Evolutionary conservation across 2,113 vertebrate genomes (phyloP).

Genomic region (Phaethornis superciliosus): DNA sequence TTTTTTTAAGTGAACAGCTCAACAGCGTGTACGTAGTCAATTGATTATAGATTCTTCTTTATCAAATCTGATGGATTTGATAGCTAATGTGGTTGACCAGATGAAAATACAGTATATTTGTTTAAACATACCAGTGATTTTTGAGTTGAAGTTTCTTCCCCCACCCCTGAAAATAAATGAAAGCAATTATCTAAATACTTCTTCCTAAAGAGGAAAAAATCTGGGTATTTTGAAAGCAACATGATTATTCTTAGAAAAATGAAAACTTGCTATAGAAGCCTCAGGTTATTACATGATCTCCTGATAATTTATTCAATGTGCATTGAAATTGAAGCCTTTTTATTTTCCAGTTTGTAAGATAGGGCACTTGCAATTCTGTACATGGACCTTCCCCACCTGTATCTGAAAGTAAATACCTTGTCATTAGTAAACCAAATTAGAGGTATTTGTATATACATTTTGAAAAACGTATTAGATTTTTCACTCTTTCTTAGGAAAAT

Average conservation of each 20-base stretch:
- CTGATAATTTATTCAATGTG: not conserved
- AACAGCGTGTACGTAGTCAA: fast-evolving
- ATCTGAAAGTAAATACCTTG: not conserved
- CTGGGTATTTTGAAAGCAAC: not conserved
- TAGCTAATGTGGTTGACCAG: not conserved
- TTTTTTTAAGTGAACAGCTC: not conserved
- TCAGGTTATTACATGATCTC: not conserved
- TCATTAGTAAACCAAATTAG: not conserved
- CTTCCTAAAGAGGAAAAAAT: not conserved
- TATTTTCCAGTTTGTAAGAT: not conserved
- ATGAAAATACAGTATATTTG: not conserved
- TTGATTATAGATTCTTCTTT: not conserved
- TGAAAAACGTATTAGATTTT: not conserved
- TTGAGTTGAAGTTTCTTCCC: not conserved
- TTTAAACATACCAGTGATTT: not conserved
- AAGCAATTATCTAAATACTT: not conserved
- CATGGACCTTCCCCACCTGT: not conserved
- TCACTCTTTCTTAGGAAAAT: not conserved
- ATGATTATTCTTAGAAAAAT: not conserved
- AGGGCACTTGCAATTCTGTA: not conserved
- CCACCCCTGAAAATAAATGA: not conserved
- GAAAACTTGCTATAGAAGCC: not conserved
- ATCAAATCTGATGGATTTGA: not conserved
- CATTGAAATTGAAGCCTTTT: not conserved
- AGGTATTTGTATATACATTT: not conserved